Evolutionary conservation across 1,140 invertebrate genomes (phyloP).

Genomic region (Theocolax elegans): DNA sequence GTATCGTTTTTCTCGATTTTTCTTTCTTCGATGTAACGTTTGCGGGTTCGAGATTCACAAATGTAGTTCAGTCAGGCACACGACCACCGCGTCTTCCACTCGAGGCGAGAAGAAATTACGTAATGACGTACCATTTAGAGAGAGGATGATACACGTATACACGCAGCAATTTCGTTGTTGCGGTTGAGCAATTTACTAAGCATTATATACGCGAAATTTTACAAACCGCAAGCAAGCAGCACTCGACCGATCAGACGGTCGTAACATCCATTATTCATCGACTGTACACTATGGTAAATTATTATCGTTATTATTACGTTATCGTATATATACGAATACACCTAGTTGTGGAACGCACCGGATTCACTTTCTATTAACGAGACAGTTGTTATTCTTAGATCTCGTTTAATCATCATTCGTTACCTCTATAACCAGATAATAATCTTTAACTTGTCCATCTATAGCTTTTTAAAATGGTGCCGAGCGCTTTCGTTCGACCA

Average conservation of each 20-base stretch:
- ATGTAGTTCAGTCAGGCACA: constrained; percentile 3
- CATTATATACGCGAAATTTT: constrained; percentile 60
- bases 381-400: too few relatives aligned
- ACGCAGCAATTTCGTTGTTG: constrained; percentile 56
- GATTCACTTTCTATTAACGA: too few relatives aligned
- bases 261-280: constrained; percentile 65
- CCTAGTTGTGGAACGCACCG: too few relatives aligned
- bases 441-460: too few relatives aligned
- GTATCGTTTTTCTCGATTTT: too few relatives aligned
- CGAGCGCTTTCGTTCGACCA: too few relatives aligned
- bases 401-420: not conserved
- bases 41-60: not conserved
- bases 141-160: constrained; percentile 27
- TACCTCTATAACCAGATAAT: constrained; percentile 41
- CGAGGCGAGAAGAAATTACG: constrained; percentile 45
- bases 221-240: constrained; percentile 49
- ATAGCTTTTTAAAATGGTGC: too few relatives aligned
- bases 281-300: not conserved
- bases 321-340: too few relatives aligned
- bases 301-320: too few relatives aligned
- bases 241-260: constrained; percentile 51
- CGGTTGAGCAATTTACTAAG: constrained; percentile 63
- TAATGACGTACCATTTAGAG: constrained; percentile 59
- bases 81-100: too few relatives aligned
- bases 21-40: too few relatives aligned